Base-by-base conservation (phyloP, 2,888 invertebrate species). In the Polymixis lichenea region DNA sequence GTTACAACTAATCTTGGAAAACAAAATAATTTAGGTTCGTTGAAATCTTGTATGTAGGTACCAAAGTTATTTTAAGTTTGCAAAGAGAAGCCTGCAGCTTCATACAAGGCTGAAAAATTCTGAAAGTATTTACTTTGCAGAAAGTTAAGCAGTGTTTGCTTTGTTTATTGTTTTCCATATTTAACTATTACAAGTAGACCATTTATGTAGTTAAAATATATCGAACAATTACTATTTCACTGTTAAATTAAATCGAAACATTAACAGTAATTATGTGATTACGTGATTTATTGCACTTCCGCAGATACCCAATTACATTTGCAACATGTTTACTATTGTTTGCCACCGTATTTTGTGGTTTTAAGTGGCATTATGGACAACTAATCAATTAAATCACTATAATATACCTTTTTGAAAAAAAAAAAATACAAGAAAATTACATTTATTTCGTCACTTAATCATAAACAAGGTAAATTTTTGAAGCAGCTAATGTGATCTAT, bases 271-370 rank as follows among this genome's bases (percentile, higher is more conserved):
- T 82, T 60, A 62, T 28, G 46, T 72, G 55, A 64, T 72, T 55
- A 62, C 62, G 49, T 80, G 32, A 75, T 75, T 80, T 55, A 70
- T 38, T 68, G 28, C 22, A 74, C 65, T 84, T 82, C 61, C 74
- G 56, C 11, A 56, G 28, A 83, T 49, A 72, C 56, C 15, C 15
- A 72, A 28, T 51, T 51, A 67, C 3, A 46, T 64, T 72, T 43
- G 43, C 53, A 68, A 56, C 22, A n/a, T 64, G 19, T 67, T 53
- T 71, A 53, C 58, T 56, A 28, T 53, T 73, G 28, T 79, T 80
- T 78, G 28, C 19, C 19, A 62, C 5, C 28, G 5, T 8, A 72
- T 15, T 61, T 43, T 8, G n/a, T 61, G 22, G 51, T 32, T 65
- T 49, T 9, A 22, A 75, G 69, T 22, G 19, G 15, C 43, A 25